Evolutionary conservation across 2,113 vertebrate species (phyloP), one percentile per base, ranked within the genome.

Genomic region (Narcine bancroftii): DNA sequence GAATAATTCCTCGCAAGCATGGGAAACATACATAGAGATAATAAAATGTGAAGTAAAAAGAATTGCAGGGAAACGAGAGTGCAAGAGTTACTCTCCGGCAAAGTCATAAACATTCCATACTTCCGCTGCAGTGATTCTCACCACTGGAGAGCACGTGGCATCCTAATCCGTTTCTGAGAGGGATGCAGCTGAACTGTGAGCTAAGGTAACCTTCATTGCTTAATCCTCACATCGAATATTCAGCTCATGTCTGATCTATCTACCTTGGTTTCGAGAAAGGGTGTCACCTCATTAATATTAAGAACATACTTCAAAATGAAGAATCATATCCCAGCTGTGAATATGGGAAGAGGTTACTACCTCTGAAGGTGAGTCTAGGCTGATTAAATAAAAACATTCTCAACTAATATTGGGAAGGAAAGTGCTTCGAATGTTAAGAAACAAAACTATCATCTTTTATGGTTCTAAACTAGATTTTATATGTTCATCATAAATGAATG

Each of bases 1-100:
- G 93, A 94, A 95, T 94, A 94, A 95, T 94, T 95, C 94, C 93
- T 94, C 94, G 94, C 95, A 94, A 93, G 94, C 93, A 93, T 93
- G 85, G 92, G 94, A 93, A 93, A 94, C 93, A 95, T 94, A 92
- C 92, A 29, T 92, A 94, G 92, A 93, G 92, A 93, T 76, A 93
- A 15, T 93, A 92, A 94, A 93, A 94, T 94, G 94, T 93, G 92
- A 92, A 94, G 36, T 92, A 93, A 92, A 39, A 93, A 93, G 94
- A 95, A 95, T 95, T 93, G 94, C 93, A 93, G 93, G 94, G 95
- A 94, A 94, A 93, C 94, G 93, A 0, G 15, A 92, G 93, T 92
- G 77, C 92, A 21, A 79, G 92, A 92, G 92, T 94, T 93, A 71
- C 93, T 94, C 92, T 89, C 92, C 94, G 93, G 92, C 92, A 94